phyloP scores from a whole-genome alignment of 2,113 vertebrate genomes.

The Arenaria interpres region DNA sequence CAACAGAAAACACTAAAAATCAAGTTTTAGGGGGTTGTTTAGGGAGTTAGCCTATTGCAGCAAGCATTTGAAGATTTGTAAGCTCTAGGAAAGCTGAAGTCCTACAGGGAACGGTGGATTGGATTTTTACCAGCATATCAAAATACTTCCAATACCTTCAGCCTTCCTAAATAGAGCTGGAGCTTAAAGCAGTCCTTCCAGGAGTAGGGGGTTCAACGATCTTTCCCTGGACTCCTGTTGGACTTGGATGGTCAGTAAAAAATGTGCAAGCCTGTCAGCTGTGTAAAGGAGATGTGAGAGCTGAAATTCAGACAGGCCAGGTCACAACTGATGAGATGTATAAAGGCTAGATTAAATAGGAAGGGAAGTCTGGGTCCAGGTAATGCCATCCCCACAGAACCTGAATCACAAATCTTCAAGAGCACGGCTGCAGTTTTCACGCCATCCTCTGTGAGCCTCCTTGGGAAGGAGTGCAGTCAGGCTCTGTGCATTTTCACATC shows the following conservation, averaged over 20 bases:
- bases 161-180: neutral
- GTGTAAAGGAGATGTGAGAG: neutral
- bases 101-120: neutral
- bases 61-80: neutral
- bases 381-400: neutral
- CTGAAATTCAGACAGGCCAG: neutral
- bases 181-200: neutral
- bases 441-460: neutral
- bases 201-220: neutral
- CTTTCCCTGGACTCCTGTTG: neutral
- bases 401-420: neutral
- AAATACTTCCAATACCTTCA: neutral
- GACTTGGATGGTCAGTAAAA: neutral
- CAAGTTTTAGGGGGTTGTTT: neutral
- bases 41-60: neutral
- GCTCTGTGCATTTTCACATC: slow-evolving; percentile 51
- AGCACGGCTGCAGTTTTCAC: neutral
- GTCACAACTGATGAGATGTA: accelerated
- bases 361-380: neutral
- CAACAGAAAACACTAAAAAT: neutral
- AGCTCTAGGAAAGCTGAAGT: neutral
- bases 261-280: neutral
- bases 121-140: neutral
- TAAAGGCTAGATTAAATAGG: neutral
- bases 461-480: slow-evolving; percentile 40